phyloP scores from a whole-genome alignment of 2,797 vertebrate genomes.

The Ctenosaura bakeri region DNA sequence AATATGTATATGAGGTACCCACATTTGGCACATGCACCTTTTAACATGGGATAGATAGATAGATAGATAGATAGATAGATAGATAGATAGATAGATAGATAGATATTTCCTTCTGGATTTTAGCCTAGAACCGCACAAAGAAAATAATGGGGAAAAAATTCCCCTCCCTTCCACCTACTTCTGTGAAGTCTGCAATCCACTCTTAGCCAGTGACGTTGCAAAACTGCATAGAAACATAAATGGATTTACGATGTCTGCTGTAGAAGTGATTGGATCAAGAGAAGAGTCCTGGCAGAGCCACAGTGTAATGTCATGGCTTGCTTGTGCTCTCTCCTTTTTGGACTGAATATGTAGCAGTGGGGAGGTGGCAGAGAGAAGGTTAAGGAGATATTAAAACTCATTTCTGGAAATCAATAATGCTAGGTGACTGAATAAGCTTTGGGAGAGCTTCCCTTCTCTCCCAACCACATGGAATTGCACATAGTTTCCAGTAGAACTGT shows the following conservation, averaged over 20 bases:
- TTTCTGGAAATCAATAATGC: slow-evolving; percentile 13
- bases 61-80: no score
- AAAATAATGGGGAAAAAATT: not conserved
- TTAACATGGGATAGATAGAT: not conserved
- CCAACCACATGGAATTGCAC: slow-evolving; percentile 17
- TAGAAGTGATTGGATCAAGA: not conserved
- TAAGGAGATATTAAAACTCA: not conserved
- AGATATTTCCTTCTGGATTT: not conserved
- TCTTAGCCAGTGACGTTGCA: not conserved
- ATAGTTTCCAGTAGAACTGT: slow-evolving; percentile 20
- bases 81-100: no score
- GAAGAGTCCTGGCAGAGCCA: not conserved
- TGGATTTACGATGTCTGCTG: slow-evolving; percentile 6
- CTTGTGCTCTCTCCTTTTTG: not conserved
- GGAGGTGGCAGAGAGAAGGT: not conserved
- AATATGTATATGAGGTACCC: not conserved
- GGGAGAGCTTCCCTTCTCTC: not conserved
- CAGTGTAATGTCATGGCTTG: not conserved
- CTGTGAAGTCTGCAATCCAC: not conserved
- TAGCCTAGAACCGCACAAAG: not conserved
- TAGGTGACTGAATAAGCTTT: not conserved
- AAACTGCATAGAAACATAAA: not conserved
- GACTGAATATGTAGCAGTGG: not conserved
- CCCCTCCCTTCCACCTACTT: not conserved
- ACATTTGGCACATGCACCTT: not conserved